Evolutionary conservation across 2,113 vertebrate genomes (phyloP).

Genomic region (Cololabis saira): DNA sequence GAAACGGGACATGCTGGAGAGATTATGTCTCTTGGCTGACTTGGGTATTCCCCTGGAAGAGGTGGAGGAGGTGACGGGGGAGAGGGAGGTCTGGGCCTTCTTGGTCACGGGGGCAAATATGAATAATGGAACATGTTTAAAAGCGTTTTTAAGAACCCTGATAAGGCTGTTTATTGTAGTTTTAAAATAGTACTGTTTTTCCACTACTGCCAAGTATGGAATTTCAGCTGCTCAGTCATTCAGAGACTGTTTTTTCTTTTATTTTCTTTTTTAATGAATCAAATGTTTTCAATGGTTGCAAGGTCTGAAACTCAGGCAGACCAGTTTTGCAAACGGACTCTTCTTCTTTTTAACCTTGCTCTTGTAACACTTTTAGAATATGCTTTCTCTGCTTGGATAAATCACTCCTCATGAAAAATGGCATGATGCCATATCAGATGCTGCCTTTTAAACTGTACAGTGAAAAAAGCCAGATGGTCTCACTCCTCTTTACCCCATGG

Average conservation of each 20-base stretch:
- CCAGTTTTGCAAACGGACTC: background rate
- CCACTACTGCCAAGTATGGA: background rate
- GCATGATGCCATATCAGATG: background rate
- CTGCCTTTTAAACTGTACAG: background rate
- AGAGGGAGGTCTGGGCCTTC: too few relatives aligned
- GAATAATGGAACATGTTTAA: too few relatives aligned
- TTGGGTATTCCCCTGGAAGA: too few relatives aligned
- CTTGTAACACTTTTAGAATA: too few relatives aligned
- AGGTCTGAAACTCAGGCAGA: background rate
- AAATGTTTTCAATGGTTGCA: background rate
- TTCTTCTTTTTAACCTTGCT: background rate
- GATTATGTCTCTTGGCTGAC: too few relatives aligned
- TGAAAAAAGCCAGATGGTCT: background rate
- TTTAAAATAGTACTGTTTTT: too few relatives aligned
- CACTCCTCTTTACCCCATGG: background rate
- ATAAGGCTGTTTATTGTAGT: too few relatives aligned
- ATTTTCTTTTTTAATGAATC: background rate
- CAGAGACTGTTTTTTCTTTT: background rate
- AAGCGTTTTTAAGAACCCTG: too few relatives aligned
- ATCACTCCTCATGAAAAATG: background rate
- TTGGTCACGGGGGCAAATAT: too few relatives aligned
- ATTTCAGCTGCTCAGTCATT: background rate
- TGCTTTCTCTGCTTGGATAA: background rate
- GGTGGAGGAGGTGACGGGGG: too few relatives aligned
- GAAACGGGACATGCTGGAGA: too few relatives aligned